Conservation (phyloP, 2,797 vertebrate species). For the Mallotus villosus region DNA sequence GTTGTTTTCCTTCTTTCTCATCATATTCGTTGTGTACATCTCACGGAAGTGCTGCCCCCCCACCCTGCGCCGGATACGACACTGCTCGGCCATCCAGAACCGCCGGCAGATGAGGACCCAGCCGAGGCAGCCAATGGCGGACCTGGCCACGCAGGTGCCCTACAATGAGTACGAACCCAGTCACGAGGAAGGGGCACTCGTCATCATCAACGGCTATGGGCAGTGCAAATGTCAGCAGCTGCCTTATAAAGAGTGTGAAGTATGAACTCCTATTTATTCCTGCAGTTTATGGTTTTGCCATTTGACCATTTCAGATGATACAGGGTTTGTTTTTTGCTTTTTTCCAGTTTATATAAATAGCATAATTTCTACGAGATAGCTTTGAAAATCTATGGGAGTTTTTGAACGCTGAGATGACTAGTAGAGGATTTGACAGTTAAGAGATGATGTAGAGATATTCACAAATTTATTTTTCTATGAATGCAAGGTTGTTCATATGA, state of each 20-base stretch:
- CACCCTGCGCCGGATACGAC: slow-evolving; percentile 93
- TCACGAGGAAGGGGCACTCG: slow-evolving; percentile 95
- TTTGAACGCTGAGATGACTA: slow-evolving; percentile 63
- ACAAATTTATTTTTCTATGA: slow-evolving; percentile 85
- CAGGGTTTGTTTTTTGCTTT: slow-evolving; percentile 78
- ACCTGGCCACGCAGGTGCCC: slow-evolving; percentile 96
- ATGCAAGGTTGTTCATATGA: slow-evolving; percentile 78
- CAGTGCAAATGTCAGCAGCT: slow-evolving; percentile 99
- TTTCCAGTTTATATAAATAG: slow-evolving; percentile 63
- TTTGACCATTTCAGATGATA: slow-evolving; percentile 80
- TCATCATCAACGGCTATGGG: slow-evolving; percentile 99
- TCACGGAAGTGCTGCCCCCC: slow-evolving; percentile 99
- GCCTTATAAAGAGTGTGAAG: slow-evolving; percentile 99
- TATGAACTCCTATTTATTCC: slow-evolving; percentile 88
- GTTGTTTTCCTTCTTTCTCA: slow-evolving; percentile 99
- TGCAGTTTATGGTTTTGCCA: slow-evolving; percentile 76
- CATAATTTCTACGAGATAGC: slow-evolving; percentile 73
- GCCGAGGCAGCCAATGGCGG: slow-evolving; percentile 95
- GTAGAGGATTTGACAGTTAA: slow-evolving; percentile 56
- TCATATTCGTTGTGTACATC: slow-evolving; percentile 99
- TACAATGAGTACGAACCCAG: slow-evolving; percentile 97
- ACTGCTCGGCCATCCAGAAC: slow-evolving; percentile 97
- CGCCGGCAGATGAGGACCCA: slow-evolving; percentile 98
- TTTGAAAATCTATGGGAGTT: slow-evolving; percentile 65
- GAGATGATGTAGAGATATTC: slow-evolving; percentile 72